A percentile compares a stretch with the other conserved stretches of the same genome.
phyloP scores from a whole-genome alignment of 2,797 vertebrate species.

The Hipposideros larvatus region DNA sequence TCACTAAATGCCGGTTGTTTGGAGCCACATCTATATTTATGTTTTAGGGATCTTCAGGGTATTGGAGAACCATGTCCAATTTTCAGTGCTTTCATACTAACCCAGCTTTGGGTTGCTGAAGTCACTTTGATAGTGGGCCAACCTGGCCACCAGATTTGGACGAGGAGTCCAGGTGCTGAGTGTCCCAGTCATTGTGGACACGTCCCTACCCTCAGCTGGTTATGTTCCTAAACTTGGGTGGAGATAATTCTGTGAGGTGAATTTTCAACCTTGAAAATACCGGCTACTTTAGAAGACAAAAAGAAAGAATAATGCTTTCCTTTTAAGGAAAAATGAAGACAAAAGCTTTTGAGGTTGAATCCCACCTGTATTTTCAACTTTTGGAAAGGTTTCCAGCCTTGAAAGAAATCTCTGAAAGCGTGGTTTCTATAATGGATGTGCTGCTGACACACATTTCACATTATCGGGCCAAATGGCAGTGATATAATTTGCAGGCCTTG shows the following conservation, averaged over 20 bases:
- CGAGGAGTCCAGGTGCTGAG: conserved; percentile 80
- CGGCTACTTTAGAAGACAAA: conserved; percentile 67
- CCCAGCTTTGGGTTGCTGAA: conserved; percentile 78
- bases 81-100: conserved; percentile 75
- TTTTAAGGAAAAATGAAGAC: conserved; percentile 77
- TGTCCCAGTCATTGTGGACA: conserved; percentile 78
- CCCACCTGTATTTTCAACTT: conserved; percentile 57
- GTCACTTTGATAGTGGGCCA: conserved; percentile 52
- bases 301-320: conserved; percentile 30
- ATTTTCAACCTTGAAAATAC: conserved; percentile 71
- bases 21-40: conserved; percentile 19
- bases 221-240: conserved; percentile 80
- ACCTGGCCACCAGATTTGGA: conserved; percentile 80
- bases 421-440: conserved; percentile 60
- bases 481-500: conserved; percentile 40
- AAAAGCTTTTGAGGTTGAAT: conserved; percentile 71
- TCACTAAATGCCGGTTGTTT: neutral
- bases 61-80: conserved; percentile 61
- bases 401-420: conserved; percentile 52
- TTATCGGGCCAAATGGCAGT: neutral
- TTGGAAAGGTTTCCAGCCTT: conserved; percentile 71
- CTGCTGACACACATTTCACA: conserved; percentile 26
- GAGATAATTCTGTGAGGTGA: conserved; percentile 42
- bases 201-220: conserved; percentile 16
- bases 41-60: conserved; percentile 68